Conservation (phyloP, 2,797 vertebrate genomes). For the Sebastolobus altivelis region DNA sequence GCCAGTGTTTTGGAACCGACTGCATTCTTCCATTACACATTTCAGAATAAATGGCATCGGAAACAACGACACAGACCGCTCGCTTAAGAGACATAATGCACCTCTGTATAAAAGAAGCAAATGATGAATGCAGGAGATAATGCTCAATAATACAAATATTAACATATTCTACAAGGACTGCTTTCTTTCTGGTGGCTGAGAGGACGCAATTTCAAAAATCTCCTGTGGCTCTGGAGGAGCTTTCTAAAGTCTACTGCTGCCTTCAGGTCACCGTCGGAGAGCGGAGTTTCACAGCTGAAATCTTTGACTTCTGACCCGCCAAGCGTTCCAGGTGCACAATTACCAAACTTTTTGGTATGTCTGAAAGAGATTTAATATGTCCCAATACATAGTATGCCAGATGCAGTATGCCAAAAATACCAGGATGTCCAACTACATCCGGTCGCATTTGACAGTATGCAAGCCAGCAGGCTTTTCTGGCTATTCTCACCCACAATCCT, state of each 20-base stretch:
- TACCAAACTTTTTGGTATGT: rapidly evolving
- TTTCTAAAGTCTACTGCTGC: neutral
- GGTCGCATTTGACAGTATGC: too few species aligned
- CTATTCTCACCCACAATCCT: too few species aligned
- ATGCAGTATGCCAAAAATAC: too few species aligned
- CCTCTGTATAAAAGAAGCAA: conserved; percentile 18
- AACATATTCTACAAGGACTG: conserved; percentile 22
- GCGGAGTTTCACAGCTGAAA: too few species aligned
- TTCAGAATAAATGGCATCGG: neutral
- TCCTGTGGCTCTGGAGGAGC: neutral
- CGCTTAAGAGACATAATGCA: conserved; percentile 26
- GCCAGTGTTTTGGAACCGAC: conserved; percentile 20
- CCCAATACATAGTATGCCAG: too few species aligned
- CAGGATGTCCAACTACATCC: too few species aligned
- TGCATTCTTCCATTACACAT: conserved; percentile 37
- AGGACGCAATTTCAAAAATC: neutral
- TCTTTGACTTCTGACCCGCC: too few species aligned
- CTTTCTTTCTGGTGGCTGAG: conserved; percentile 22
- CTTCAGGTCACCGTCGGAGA: too few species aligned
- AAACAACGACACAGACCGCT: conserved; percentile 22
- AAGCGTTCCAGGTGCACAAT: too few species aligned
- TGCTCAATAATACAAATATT: conserved; percentile 38
- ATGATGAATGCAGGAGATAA: conserved; percentile 28
- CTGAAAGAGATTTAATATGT: too few species aligned
- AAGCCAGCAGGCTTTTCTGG: too few species aligned